Evolutionary conservation across 2,888 invertebrate genomes (phyloP), one percentile per base, ranked within the genome.

Genomic region (Caenorhabditis afra): DNA sequence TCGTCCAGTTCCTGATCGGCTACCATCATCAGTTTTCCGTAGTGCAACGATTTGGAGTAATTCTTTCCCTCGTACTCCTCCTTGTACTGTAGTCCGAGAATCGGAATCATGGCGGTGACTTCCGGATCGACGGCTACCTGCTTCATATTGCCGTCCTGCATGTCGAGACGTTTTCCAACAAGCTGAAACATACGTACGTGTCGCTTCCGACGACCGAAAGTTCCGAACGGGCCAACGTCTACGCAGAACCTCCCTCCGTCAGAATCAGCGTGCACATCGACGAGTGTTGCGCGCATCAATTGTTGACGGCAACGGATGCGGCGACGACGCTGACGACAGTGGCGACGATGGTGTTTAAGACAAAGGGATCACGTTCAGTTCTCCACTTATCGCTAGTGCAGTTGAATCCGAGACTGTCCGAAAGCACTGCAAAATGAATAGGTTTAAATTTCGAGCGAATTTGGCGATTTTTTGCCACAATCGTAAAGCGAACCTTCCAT

Each of bases 171-270:
- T 93, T 98, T 99, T 93, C 98, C 94, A 91, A 95, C 94, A 12
- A 99, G 92, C 0, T 99, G 99, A 91, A 99, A 99, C 4, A 99
- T 97, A 2, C 99, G 89, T 95, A 89, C 22, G 84, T 77, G 66
- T 89, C 89, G 22, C 89, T 77, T 8, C 89, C 89, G 97, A 88
- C 94, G 93, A 97, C 95, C 83, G 95, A 94, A 18, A 99, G 93
- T 52, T 99, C 99, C 14, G 88, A 82, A 39, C 99, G 96, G 91
- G 97, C 99, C 91, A 97, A 93, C 0, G 97, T 94, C 91, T 99
- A 99, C 91, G 99, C 99, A 90, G 99, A 99, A 92, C 99, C 99
- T 94, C 99, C 99, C 93, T 99, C 99, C 61, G 99, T 99, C 37
- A n/a, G n/a, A n/a, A n/a, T n/a, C n/a, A n/a, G n/a, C n/a, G n/a